These are phyloP conservation scores for Battus philenor DNA, from an alignment of 1,140 invertebrate genomes.

Conservation along the genomic window DNA sequence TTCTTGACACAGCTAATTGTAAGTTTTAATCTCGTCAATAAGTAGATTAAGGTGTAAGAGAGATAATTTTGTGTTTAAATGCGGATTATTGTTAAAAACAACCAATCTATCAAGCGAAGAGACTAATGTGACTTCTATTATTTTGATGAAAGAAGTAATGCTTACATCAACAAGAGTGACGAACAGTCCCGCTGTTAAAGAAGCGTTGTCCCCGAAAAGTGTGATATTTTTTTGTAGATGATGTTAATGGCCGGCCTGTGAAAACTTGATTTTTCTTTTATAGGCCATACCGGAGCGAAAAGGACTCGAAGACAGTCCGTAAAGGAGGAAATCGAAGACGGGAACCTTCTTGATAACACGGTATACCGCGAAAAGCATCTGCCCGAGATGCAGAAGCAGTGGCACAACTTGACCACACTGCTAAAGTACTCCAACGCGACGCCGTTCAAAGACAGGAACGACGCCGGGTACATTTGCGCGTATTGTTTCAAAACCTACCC, in stretches of 20 bases:
- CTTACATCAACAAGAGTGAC: too few species aligned
- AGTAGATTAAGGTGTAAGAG: too few species aligned
- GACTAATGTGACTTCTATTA: too few species aligned
- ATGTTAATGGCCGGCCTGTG: slow-evolving; percentile 41
- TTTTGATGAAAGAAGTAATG: too few species aligned
- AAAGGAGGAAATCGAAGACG: slow-evolving; percentile 38
- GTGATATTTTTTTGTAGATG: slow-evolving; percentile 13
- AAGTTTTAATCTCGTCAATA: too few species aligned
- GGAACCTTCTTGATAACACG: slow-evolving; percentile 30
- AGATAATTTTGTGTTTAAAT: too few species aligned
- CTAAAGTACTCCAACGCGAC: slow-evolving; percentile 61
- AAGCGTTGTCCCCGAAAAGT: slow-evolving; percentile 4
- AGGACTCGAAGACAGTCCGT: slow-evolving; percentile 49
- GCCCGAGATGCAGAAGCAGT: slow-evolving; percentile 66
- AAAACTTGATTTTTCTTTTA: slow-evolving; percentile 69
- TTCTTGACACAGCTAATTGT: too few species aligned
- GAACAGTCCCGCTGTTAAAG: too few species aligned
- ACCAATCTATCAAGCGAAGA: too few species aligned
- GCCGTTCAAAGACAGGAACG: slow-evolving; percentile 64
- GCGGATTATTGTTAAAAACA: too few species aligned
- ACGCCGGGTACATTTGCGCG: slow-evolving; percentile 60
- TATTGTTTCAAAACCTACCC: slow-evolving; percentile 61
- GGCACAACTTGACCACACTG: slow-evolving; percentile 57
- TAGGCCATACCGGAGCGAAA: slow-evolving; percentile 57
- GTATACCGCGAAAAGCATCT: slow-evolving; percentile 47